Percentiles rank a stretch among this genome's conserved stretches.
Conservation (phyloP, 2,888 invertebrate genomes). For the Sphaerophoria rueppellii region DNA sequence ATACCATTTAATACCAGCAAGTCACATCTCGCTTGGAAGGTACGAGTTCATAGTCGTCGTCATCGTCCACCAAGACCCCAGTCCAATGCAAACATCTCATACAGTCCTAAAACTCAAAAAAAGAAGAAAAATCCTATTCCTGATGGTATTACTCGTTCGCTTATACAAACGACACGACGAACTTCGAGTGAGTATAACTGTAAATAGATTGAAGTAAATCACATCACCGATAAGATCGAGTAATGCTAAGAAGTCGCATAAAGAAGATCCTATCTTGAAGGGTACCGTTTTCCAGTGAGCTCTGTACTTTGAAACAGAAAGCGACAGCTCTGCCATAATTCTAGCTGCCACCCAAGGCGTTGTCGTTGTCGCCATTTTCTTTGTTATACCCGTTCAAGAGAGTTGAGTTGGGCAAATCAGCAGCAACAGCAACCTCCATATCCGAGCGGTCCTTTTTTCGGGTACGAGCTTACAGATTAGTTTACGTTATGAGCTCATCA, state of each 20-base stretch:
- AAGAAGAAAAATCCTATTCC: slow-evolving; percentile 64
- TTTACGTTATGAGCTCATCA: slow-evolving; percentile 73
- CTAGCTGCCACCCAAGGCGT: slow-evolving; percentile 74
- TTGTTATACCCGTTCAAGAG: slow-evolving; percentile 57
- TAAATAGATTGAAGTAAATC: slow-evolving; percentile 74
- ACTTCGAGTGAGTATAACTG: slow-evolving; percentile 42
- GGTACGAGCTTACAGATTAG: slow-evolving; percentile 70
- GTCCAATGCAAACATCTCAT: slow-evolving; percentile 1
- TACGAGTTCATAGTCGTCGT: no score
- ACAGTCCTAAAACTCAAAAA: slow-evolving; percentile 54
- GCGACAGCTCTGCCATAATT: slow-evolving; percentile 72
- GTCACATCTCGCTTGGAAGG: slow-evolving; percentile 22
- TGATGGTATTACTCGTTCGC: not conserved
- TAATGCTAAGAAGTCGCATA: slow-evolving; percentile 73
- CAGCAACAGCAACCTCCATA: not conserved
- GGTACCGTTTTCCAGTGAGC: slow-evolving; percentile 43
- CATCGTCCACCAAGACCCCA: not conserved
- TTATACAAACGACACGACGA: no score
- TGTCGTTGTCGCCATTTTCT: slow-evolving; percentile 72
- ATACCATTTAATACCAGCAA: slow-evolving; percentile 1
- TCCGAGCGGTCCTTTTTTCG: slow-evolving; percentile 60
- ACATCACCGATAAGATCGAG: slow-evolving; percentile 73
- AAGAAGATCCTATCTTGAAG: slow-evolving; percentile 73
- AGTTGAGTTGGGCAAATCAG: not conserved
- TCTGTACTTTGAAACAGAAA: slow-evolving; percentile 30